Base-by-base conservation (phyloP, 2,113 vertebrate species). In the Caranx ignobilis region DNA sequence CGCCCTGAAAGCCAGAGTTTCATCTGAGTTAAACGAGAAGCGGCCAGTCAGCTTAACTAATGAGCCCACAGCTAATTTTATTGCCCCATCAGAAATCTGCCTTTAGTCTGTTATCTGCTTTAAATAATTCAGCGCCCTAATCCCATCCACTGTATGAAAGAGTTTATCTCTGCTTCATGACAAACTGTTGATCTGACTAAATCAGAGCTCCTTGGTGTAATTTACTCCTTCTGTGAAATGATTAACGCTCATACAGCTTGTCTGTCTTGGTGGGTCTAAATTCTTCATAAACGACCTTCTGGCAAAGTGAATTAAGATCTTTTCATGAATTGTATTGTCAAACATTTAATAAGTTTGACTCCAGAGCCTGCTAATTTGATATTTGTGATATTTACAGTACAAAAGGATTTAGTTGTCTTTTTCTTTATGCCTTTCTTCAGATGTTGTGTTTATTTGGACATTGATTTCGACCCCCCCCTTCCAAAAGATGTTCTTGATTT, bases 111-210 rank as follows among this genome's bases (percentile, higher is more conserved):
- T 50, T 50, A n/a, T 16, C 48, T n/a, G 9, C n/a, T 47, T n/a
- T n/a, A 43, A 88, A 82, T 77, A 37, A 77, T 79, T 77, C 11
- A 72, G 37, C 15, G 45, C 35, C 18, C 41, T 72, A 59, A 80
- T 86, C 60, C 26, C 11, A 19, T 79, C 78, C 26, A 67, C 71
- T 56, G 47, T 71, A 73, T 35, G 5, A 75, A 54, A 59, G 16
- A 54, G 13, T 74, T 82, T 31, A 77, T 84, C 77, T 77, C 8
- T 12, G 47, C 69, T 60, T 55, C 0, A 5, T 56, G 69, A 76
- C 4, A 16, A 70, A 64, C 60, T 65, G 47, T 32, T 41, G 62
- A 48, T 82, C 39, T 34, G 26, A 26, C 19, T 77, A 71, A 82
- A 68, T 60, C 70, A 59, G 54, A 69, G 57, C 56, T 69, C 41